A percentile compares a stretch with the other conserved stretches of the same genome.
phyloP scores from a whole-genome alignment of 2,888 invertebrate genomes.

The Clepsis dumicolana region DNA sequence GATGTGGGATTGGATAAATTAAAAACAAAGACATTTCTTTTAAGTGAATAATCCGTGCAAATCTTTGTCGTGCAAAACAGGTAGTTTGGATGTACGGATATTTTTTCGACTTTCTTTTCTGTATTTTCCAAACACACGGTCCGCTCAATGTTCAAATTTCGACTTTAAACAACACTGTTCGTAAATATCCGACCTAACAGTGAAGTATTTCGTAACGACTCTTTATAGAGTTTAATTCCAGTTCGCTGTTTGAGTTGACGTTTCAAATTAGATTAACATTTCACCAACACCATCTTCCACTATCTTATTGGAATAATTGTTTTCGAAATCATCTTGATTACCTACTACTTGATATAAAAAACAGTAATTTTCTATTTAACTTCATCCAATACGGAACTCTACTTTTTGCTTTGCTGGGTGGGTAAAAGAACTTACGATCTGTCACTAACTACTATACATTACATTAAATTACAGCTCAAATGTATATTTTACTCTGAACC shows the following conservation, averaged over 20 bases:
- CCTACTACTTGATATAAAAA: background rate
- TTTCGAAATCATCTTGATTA: background rate
- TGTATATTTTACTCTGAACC: background rate
- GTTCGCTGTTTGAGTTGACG: background rate
- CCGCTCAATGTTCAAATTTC: background rate
- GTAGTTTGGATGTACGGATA: background rate
- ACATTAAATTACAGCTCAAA: background rate
- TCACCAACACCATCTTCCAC: background rate
- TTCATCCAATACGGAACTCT: background rate
- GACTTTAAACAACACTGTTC: background rate
- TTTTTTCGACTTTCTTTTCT: conserved; percentile 3
- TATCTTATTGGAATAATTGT: background rate
- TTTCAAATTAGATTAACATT: background rate
- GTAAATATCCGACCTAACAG: background rate
- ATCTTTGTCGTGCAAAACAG: background rate
- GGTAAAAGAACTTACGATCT: background rate
- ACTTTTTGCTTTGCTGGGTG: background rate
- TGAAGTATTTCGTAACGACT: background rate
- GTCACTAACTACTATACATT: too few relatives aligned
- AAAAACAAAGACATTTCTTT: conserved; percentile 25
- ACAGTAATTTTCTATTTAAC: background rate
- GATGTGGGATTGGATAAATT: conserved; percentile 4
- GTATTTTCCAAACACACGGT: background rate
- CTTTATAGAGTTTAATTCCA: background rate
- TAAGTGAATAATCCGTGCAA: conserved; percentile 14